A percentile compares a stretch with the other conserved stretches of the same genome.
phyloP scores from a whole-genome alignment of 2,888 invertebrate genomes.

The Drosophila meridionalis region DNA sequence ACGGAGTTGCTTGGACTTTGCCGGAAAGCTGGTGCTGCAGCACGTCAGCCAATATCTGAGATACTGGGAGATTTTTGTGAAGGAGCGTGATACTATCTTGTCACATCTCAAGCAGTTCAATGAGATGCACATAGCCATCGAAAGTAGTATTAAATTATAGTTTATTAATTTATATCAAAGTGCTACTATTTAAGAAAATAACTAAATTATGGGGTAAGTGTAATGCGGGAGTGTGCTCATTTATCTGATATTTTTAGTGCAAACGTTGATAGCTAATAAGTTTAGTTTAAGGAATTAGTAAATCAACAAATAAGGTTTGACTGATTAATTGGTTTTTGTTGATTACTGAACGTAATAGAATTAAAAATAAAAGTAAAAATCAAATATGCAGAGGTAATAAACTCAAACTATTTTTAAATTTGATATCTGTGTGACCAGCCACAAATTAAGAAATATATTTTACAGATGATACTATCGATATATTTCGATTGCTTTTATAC shows the following conservation, averaged over 20 bases:
- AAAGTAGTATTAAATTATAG: constrained; percentile 68
- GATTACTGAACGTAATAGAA: not conserved
- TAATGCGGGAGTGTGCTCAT: constrained; percentile 1
- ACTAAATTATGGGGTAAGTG: constrained; percentile 9
- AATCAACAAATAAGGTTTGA: constrained; percentile 6
- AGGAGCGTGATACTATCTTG: constrained; percentile 67
- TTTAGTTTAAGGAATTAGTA: constrained; percentile 31
- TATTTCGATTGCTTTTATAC: not conserved
- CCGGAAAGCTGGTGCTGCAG: constrained; percentile 69
- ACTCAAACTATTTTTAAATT: not conserved
- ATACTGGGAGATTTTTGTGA: constrained; percentile 73
- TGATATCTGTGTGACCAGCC: constrained; percentile 17
- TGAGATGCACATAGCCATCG: constrained; percentile 71
- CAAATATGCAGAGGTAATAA: not conserved
- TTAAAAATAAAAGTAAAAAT: not conserved
- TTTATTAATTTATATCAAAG: constrained; percentile 1
- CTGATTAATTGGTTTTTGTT: constrained; percentile 5
- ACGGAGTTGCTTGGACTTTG: constrained; percentile 75
- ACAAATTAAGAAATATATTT: not conserved
- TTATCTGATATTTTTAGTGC: constrained; percentile 22
- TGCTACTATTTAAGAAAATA: constrained; percentile 6
- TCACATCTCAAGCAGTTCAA: constrained; percentile 73
- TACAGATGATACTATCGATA: constrained; percentile 15
- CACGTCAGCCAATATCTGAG: constrained; percentile 75
- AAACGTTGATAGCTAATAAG: constrained; percentile 32